Conservation (phyloP, 2,113 vertebrate genomes). For the Dromaius novaehollandiae region DNA sequence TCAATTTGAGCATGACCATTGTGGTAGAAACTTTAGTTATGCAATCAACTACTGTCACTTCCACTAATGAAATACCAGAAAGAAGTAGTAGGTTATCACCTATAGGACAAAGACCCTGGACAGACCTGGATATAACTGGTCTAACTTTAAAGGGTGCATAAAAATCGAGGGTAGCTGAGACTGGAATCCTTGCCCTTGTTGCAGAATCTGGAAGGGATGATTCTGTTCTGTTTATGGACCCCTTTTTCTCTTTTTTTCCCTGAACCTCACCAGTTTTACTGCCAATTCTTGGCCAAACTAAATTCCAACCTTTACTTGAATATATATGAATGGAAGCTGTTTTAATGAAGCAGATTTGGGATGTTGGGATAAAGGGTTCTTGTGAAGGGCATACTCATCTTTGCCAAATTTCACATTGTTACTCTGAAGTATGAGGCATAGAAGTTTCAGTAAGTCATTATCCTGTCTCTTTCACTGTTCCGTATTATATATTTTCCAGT, state of each 20-base stretch:
- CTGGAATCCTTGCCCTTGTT: neutral
- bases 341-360: neutral
- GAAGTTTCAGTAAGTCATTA: constrained; percentile 13
- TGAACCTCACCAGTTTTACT: neutral
- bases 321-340: neutral
- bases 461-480: neutral
- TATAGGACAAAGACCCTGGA: neutral
- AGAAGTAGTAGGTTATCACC: neutral
- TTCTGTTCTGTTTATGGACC: neutral
- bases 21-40: neutral
- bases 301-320: neutral
- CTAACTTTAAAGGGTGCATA: neutral
- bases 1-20: neutral
- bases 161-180: neutral
- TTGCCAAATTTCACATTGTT: neutral
- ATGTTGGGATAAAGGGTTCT: neutral
- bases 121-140: neutral
- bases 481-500: neutral
- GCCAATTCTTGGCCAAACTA: neutral
- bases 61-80: neutral
- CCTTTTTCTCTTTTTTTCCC: neutral
- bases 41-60: neutral
- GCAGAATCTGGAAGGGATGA: accelerated
- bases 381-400: neutral
- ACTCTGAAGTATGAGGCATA: neutral